Conservation (phyloP, 2,797 vertebrate genomes). For the Catostomus latipinnis region DNA sequence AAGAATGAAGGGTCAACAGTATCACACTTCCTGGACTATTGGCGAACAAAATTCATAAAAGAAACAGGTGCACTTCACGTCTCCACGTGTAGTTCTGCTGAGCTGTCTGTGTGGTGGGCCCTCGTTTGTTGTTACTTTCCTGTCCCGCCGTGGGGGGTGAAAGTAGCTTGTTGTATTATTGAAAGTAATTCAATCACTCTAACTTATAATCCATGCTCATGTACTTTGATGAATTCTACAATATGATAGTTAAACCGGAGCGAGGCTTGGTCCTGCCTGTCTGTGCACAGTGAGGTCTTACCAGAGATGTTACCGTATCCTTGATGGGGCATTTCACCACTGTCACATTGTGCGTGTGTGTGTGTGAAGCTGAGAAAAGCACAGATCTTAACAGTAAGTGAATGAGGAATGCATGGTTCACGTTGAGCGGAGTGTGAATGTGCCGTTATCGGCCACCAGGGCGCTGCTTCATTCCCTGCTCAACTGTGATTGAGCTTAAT, state of each 20-base stretch:
- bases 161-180: conserved; percentile 52
- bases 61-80: conserved; percentile 14
- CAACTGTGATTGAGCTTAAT: conserved; percentile 44
- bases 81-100: conserved; percentile 18
- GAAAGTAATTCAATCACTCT: conserved; percentile 53
- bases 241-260: conserved; percentile 23
- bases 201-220: conserved; percentile 52
- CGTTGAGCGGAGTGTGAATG: neutral
- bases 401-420: conserved; percentile 27
- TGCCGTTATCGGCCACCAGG: conserved; percentile 4
- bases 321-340: conserved; percentile 30
- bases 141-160: conserved; percentile 20
- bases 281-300: neutral
- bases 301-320: conserved; percentile 11
- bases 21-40: conserved; percentile 34
- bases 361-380: conserved; percentile 27
- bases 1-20: conserved; percentile 41
- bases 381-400: conserved; percentile 7
- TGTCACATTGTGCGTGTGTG: conserved; percentile 17
- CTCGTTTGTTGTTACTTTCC: conserved; percentile 33
- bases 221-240: conserved; percentile 42
- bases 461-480: conserved; percentile 16
- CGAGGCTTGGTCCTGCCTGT: conserved; percentile 30
- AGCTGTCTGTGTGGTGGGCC: conserved; percentile 17
- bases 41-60: conserved; percentile 31